Base-by-base conservation (phyloP, 1,140 invertebrate species). In the Lamellibrachia luymesi region DNA sequence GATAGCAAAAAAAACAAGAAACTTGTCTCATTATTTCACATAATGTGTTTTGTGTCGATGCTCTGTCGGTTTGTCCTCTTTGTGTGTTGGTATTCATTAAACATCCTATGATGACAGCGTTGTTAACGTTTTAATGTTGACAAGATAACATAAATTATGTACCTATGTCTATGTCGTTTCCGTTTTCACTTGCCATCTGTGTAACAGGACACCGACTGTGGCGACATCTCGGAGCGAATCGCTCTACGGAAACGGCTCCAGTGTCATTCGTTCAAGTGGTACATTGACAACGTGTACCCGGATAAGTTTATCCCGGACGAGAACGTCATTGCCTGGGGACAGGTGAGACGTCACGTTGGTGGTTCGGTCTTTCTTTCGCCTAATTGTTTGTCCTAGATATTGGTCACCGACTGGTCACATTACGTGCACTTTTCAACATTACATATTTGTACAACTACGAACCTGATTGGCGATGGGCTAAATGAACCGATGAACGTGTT, bases 261-360 rank as follows among this genome's bases (percentile, higher is more conserved):
- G 8, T 99, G 98, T 95, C 99, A 99, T 96, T 97, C 98, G 93
- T 99, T 99, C 94, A 97, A 97, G 92, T 99, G 99, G 99, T 99
- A 99, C 96, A 97, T 99, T 93, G 97, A 98, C 51, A 98, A 98
- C 95, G 97, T 99, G 51, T 99, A 99, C 97, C 98, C 98, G 22
- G 98, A 98, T 95, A 95, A 98, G 92, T 99, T 98, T 96, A 97
- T 99, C 92, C 97, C 98, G 17, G 98, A 98, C 94, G 97, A 98
- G 95, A 97, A 98, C 95, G 97, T 98, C 2, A 95, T 97, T 90
- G 98, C 97, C 13, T 98, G 97, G 96, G 98, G 98, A 93, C 96
- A 96, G 95, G 97, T 95, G 93, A 93, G 92, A 22, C 13, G 0
- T 80, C 64, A 22, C 64, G 8, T 4, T 80, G 13, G 7, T 80